These are phyloP conservation scores for Steinernema khuongi DNA, from an alignment of 1,140 invertebrate species.

Conservation along the genomic window DNA sequence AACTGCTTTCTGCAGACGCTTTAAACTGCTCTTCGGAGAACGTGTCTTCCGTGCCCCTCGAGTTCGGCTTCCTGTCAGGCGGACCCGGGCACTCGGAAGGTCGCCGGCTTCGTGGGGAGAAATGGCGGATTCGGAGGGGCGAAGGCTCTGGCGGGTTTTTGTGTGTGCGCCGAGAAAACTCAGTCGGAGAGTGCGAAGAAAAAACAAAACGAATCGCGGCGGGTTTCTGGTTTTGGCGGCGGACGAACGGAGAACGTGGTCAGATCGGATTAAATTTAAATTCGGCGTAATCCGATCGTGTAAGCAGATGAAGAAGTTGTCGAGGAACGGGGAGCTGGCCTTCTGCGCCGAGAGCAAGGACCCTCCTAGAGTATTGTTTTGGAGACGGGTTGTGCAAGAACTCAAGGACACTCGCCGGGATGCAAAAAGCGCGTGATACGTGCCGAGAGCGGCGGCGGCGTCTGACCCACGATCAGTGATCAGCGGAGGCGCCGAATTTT, in stretches of 20 bases:
- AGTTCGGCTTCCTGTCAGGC: no score
- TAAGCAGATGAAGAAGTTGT: background rate
- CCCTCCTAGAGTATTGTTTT: background rate
- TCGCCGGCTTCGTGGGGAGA: background rate
- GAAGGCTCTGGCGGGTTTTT: background rate
- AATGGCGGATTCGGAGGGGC: background rate
- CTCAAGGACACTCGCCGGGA: background rate
- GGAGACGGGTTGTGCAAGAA: background rate
- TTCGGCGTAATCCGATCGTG: background rate
- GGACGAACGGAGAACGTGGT: background rate
- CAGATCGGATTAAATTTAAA: background rate
- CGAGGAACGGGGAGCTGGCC: background rate
- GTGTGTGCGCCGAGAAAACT: background rate
- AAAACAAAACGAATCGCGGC: background rate
- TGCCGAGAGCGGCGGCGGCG: no score
- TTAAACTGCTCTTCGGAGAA: constrained; percentile 7
- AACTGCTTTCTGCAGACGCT: background rate
- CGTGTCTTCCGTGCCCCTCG: no score
- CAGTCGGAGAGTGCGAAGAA: background rate
- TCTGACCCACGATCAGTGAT: constrained; percentile 1
- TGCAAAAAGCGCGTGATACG: no score
- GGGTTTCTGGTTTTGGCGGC: background rate
- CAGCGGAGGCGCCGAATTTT: background rate
- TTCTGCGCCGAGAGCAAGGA: background rate
- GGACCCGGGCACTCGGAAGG: no score